These are phyloP conservation scores for Cataglyphis altisquamis DNA, from an alignment of 2,888 invertebrate species.

Conservation along the genomic window DNA sequence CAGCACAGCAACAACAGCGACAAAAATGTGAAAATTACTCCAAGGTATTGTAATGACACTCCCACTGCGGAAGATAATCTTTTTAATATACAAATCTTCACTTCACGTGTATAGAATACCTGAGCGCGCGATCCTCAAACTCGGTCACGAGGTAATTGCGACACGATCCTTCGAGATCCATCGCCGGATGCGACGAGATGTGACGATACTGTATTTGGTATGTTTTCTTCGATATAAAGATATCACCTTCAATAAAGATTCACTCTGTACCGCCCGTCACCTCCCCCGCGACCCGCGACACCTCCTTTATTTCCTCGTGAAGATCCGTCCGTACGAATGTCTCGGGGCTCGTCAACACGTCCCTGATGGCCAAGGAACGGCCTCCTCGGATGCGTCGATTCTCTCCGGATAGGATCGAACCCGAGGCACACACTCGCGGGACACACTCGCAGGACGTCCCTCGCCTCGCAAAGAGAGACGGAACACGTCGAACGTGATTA, in stretches of 20 bases:
- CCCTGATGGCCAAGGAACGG: background rate
- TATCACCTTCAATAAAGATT: conserved; percentile 55
- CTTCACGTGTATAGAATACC: conserved; percentile 17
- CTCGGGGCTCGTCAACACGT: background rate
- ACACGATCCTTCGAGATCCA: conserved; percentile 40
- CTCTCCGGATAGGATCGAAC: background rate
- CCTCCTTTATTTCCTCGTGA: conserved; percentile 54
- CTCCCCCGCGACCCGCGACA: conserved; percentile 23
- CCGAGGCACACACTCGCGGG: background rate
- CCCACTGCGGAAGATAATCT: conserved; percentile 26
- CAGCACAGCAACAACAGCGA: background rate
- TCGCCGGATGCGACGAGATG: conserved; percentile 56
- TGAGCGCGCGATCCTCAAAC: conserved; percentile 40
- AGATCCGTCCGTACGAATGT: conserved; percentile 11
- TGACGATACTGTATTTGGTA: conserved; percentile 70
- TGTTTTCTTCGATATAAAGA: conserved; percentile 59
- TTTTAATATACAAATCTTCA: background rate
- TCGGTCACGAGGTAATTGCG: conserved; percentile 50
- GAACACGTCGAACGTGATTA: conserved; percentile 8
- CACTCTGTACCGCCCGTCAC: conserved; percentile 50
- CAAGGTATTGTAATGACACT: conserved; percentile 30
- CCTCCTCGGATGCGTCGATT: background rate
- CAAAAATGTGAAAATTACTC: conserved; percentile 12
- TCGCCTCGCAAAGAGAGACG: background rate
- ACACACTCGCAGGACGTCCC: conserved; percentile 8